Percentiles rank a stretch among this genome's conserved stretches.
Evolutionary conservation across 2,888 invertebrate genomes (phyloP).

Genomic region (Horisme vitalbata): DNA sequence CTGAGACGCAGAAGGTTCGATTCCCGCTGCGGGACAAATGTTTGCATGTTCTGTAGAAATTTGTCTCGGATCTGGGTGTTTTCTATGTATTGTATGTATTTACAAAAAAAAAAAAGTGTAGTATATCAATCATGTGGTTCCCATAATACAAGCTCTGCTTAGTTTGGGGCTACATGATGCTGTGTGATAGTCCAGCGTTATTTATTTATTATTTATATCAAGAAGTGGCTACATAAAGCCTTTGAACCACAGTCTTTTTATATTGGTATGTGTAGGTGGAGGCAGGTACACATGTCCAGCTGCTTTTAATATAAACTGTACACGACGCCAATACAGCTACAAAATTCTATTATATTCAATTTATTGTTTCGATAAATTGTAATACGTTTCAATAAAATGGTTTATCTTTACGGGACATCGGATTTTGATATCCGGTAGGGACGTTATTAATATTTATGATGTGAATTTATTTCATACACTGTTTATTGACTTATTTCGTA

Average conservation of each 20-base stretch:
- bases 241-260: background rate
- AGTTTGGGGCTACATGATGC: too few relatives aligned
- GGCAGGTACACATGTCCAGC: background rate
- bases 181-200: too few relatives aligned
- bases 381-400: constrained; percentile 18
- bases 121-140: too few relatives aligned
- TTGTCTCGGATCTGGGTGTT: too few relatives aligned
- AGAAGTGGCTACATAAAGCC: too few relatives aligned
- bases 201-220: too few relatives aligned
- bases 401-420: constrained; percentile 15
- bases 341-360: constrained; percentile 8
- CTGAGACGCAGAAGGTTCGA: too few relatives aligned
- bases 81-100: too few relatives aligned
- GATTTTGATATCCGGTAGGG: constrained; percentile 10
- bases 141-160: too few relatives aligned
- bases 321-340: background rate
- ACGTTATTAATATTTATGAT: constrained; percentile 10
- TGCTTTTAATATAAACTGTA: background rate
- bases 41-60: too few relatives aligned
- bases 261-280: background rate
- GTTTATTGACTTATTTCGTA: background rate
- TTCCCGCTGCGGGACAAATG: too few relatives aligned
- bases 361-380: constrained; percentile 15
- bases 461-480: constrained; percentile 2
- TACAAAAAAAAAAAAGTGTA: too few relatives aligned